These are phyloP conservation scores for Tenthredo scrophulariae DNA, from an alignment of 2,888 invertebrate genomes.

Conservation along the genomic window DNA sequence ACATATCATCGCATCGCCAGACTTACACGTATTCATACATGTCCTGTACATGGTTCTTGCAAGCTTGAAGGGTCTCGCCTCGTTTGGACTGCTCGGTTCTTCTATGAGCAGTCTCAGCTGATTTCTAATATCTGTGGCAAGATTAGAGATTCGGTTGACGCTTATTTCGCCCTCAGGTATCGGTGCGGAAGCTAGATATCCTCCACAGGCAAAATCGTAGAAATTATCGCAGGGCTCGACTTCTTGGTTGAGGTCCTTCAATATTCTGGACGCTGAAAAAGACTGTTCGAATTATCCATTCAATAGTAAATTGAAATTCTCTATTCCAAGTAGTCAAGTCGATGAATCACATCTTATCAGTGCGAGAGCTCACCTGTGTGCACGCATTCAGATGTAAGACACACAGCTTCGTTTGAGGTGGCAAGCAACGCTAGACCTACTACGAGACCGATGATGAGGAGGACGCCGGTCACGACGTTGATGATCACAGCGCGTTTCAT, in stretches of 20 bases:
- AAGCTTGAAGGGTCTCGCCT: slow-evolving; percentile 86
- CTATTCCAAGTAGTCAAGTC: not conserved
- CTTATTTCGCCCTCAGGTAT: slow-evolving; percentile 92
- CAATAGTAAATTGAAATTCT: not conserved
- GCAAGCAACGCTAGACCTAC: slow-evolving; percentile 78
- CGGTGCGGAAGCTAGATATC: slow-evolving; percentile 85
- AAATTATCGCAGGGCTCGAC: slow-evolving; percentile 92
- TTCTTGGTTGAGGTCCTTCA: slow-evolving; percentile 85
- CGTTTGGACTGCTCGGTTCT: slow-evolving; percentile 80
- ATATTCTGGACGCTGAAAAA: slow-evolving; percentile 83
- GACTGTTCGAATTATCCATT: not conserved
- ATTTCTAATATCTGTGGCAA: slow-evolving; percentile 87
- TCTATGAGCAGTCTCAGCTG: slow-evolving; percentile 87
- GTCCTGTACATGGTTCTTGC: slow-evolving; percentile 91
- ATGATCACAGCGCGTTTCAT: slow-evolving; percentile 86
- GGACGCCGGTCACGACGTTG: slow-evolving; percentile 82
- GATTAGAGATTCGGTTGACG: slow-evolving; percentile 87
- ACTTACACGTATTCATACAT: slow-evolving; percentile 94
- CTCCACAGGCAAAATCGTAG: slow-evolving; percentile 89
- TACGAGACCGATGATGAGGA: slow-evolving; percentile 83
- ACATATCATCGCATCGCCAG: slow-evolving; percentile 30
- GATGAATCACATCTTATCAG: not conserved
- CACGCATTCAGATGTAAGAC: slow-evolving; percentile 86
- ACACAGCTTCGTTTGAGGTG: slow-evolving; percentile 54
- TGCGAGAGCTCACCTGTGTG: slow-evolving; percentile 81